Evolutionary conservation across 2,113 vertebrate genomes (phyloP).

Genomic region (Nanorana parkeri): DNA sequence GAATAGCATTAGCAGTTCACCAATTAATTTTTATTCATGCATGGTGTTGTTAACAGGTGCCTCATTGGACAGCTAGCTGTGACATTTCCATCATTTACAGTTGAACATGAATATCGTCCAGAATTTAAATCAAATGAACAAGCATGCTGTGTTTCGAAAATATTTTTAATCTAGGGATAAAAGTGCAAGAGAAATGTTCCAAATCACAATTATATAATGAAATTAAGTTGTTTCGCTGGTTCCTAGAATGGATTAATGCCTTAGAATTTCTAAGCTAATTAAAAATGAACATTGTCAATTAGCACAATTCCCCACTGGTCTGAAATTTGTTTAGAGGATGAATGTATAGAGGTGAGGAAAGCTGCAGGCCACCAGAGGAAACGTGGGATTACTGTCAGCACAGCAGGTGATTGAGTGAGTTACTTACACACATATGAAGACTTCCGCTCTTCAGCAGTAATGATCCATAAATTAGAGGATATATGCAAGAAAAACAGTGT

Average conservation of each 20-base stretch:
- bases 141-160: not conserved
- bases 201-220: not conserved
- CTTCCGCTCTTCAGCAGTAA: not conserved
- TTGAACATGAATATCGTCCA: too few relatives aligned
- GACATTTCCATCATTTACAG: too few relatives aligned
- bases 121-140: not conserved
- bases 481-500: not conserved
- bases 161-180: not conserved
- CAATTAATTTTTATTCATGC: too few relatives aligned
- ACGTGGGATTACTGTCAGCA: conserved; percentile 1
- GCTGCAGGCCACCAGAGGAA: not conserved
- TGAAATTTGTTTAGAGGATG: conserved; percentile 12
- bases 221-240: too few relatives aligned
- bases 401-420: not conserved
- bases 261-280: conserved; percentile 1
- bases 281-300: conserved; percentile 44
- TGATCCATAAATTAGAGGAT: not conserved
- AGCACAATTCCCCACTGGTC: conserved; percentile 9
- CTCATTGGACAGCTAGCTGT: too few relatives aligned
- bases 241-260: too few relatives aligned
- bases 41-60: too few relatives aligned
- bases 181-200: not conserved
- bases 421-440: not conserved
- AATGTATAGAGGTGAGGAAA: not conserved
- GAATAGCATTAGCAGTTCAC: too few relatives aligned